These are phyloP conservation scores for Nudaria mundana DNA, from an alignment of 2,888 invertebrate species.

Conservation along the genomic window DNA sequence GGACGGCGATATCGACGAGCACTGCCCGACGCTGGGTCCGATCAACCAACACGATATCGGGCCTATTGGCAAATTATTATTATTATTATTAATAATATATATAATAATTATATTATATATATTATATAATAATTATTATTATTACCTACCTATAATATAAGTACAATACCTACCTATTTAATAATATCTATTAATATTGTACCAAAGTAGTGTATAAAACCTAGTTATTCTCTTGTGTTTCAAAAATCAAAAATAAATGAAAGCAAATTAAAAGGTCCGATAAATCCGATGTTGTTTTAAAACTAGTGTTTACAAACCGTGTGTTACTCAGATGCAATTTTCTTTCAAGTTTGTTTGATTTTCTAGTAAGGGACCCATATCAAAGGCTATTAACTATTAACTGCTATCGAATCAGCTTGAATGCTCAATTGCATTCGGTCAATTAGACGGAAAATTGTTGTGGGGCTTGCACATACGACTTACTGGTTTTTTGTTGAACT, in stretches of 20 bases:
- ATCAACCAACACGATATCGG: no score
- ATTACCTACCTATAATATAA: no score
- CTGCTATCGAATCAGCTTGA: conserved; percentile 58
- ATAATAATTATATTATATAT: no score
- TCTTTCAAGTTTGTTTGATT: conserved; percentile 47
- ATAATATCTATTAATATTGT: no score
- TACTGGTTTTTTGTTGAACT: conserved; percentile 22
- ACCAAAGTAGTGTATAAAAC: neutral
- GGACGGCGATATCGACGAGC: no score
- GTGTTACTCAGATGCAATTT: conserved; percentile 31
- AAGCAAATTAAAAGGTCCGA: conserved; percentile 3
- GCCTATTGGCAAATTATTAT: no score
- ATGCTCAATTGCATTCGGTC: conserved; percentile 74
- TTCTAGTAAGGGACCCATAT: conserved; percentile 54
- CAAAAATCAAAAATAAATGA: conserved; percentile 6
- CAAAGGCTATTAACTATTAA: conserved; percentile 68
- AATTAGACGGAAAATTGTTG: conserved; percentile 78
- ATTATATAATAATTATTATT: no score
- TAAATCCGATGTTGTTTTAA: conserved; percentile 16
- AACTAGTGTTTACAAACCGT: conserved; percentile 27
- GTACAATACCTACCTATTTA: no score
- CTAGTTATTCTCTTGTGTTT: conserved; percentile 7
- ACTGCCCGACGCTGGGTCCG: no score
- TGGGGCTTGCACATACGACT: conserved; percentile 44
- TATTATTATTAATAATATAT: no score